A percentile compares a stretch with the other conserved stretches of the same genome.
These are phyloP conservation scores for Epinotia nisella DNA, from an alignment of 2,888 invertebrate genomes.

Conservation along the genomic window DNA sequence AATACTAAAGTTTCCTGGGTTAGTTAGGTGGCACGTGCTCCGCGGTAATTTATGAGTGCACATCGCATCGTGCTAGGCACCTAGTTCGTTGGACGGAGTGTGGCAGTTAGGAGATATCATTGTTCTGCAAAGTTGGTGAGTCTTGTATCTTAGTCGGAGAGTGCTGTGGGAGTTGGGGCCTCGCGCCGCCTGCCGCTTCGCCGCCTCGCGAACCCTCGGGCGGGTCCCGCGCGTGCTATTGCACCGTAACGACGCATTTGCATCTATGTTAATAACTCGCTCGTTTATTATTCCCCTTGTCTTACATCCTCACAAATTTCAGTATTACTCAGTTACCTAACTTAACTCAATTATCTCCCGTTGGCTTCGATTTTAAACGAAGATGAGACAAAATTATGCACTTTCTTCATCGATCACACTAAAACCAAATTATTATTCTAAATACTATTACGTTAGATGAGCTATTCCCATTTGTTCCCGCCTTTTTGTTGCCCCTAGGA, in stretches of 20 bases:
- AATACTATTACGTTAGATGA: background rate
- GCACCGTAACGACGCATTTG: slow-evolving; percentile 64
- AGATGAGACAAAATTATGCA: background rate
- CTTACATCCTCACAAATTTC: slow-evolving; percentile 48
- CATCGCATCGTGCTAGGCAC: slow-evolving; percentile 32
- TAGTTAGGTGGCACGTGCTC: slow-evolving; percentile 28
- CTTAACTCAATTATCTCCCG: slow-evolving; percentile 48
- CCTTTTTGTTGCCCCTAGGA: too few relatives aligned
- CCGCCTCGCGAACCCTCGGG: slow-evolving; percentile 51
- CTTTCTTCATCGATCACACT: background rate
- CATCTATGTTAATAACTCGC: slow-evolving; percentile 65
- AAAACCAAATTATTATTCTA: background rate
- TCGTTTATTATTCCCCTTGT: slow-evolving; percentile 61
- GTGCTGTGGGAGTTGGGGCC: slow-evolving; percentile 50
- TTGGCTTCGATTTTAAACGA: slow-evolving; percentile 4
- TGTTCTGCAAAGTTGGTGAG: slow-evolving; percentile 54
- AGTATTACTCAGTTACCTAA: slow-evolving; percentile 38
- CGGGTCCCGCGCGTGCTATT: slow-evolving; percentile 59
- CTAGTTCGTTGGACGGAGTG: slow-evolving; percentile 41
- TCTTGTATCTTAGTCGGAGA: slow-evolving; percentile 52
- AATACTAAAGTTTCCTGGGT: slow-evolving; percentile 28
- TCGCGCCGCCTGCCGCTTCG: slow-evolving; percentile 42
- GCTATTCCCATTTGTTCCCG: too few relatives aligned
- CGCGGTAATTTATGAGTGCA: slow-evolving; percentile 39
- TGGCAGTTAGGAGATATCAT: slow-evolving; percentile 51